phyloP scores from a whole-genome alignment of 2,888 invertebrate species.

The Melanotus villosus region DNA sequence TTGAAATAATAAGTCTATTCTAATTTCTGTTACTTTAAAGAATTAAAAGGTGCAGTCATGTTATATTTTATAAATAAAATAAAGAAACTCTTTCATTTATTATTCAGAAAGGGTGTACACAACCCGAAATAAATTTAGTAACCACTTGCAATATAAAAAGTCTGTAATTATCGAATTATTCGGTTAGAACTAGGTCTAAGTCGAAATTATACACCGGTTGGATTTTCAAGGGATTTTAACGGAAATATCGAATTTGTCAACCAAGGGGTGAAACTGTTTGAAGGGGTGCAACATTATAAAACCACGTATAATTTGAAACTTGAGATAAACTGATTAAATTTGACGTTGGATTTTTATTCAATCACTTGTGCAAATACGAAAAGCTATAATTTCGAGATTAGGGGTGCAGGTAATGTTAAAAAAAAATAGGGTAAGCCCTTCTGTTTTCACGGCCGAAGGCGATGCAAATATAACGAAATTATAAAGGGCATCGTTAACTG shows the following conservation, averaged over 20 bases:
- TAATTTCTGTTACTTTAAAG: no score
- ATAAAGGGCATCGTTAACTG: neutral
- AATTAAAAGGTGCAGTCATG: no score
- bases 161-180: constrained; percentile 40
- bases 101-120: constrained; percentile 18
- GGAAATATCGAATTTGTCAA: constrained; percentile 44
- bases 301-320: constrained; percentile 44
- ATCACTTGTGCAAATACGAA: constrained; percentile 33
- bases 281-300: constrained; percentile 32
- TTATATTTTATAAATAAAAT: no score
- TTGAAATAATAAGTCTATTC: no score
- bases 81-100: neutral
- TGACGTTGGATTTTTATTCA: constrained; percentile 41
- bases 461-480: constrained; percentile 20
- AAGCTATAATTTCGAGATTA: constrained; percentile 38
- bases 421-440: constrained; percentile 21
- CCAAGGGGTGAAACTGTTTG: constrained; percentile 42
- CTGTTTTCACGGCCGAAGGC: constrained; percentile 1
- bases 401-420: constrained; percentile 31
- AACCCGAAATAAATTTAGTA: constrained; percentile 14
- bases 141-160: constrained; percentile 29
- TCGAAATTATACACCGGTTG: constrained; percentile 39
- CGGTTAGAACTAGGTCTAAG: constrained; percentile 29
- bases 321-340: constrained; percentile 42
- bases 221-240: constrained; percentile 38